phyloP scores from a whole-genome alignment of 2,797 vertebrate species.

The Propithecus perrieri region DNA sequence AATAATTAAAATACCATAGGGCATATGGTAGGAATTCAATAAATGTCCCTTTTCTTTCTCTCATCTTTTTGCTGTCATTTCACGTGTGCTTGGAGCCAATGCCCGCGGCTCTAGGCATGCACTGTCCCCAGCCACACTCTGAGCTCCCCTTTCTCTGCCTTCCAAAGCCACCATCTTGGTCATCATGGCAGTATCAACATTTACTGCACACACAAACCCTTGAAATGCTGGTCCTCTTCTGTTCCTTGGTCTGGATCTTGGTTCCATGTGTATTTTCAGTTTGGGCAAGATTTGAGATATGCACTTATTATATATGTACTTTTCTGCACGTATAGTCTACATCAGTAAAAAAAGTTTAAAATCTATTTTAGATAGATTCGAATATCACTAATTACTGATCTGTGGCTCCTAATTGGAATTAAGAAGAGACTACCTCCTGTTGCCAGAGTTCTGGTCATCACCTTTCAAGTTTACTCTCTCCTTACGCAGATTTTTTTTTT shows the following conservation, averaged over 20 bases:
- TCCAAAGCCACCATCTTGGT: accelerated
- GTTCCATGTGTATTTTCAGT: neutral
- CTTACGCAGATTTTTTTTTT: neutral
- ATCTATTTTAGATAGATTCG: neutral
- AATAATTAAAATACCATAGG: no score
- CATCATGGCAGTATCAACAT: accelerated
- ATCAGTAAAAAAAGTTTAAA: neutral
- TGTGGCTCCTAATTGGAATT: neutral
- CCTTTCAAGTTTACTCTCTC: neutral
- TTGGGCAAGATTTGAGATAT: neutral
- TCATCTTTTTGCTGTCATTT: neutral
- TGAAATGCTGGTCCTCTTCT: neutral
- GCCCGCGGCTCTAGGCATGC: accelerated
- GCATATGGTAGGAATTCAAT: neutral
- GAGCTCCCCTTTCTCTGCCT: no score
- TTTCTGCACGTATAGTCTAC: neutral
- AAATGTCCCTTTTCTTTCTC: neutral
- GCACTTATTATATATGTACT: neutral
- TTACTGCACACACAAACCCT: neutral
- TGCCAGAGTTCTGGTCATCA: neutral
- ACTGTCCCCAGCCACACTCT: neutral
- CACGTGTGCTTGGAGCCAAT: accelerated
- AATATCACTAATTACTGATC: neutral
- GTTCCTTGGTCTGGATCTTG: neutral
- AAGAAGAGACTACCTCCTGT: neutral